phyloP scores from a whole-genome alignment of 2,113 vertebrate species.

The Chaetorhynchus papuensis region DNA sequence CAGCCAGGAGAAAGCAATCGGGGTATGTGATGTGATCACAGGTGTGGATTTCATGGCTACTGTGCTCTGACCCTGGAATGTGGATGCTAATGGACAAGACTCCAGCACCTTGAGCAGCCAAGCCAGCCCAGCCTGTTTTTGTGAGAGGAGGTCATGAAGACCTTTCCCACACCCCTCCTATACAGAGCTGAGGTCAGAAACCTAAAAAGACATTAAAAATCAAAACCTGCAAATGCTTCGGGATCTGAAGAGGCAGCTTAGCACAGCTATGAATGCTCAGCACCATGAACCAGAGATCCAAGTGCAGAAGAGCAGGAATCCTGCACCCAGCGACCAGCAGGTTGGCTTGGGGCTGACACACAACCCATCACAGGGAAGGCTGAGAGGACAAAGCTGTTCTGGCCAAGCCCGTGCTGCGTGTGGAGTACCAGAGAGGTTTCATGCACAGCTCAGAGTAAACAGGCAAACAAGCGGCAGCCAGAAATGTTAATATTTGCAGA shows the following conservation, averaged over 20 bases:
- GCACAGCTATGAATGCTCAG: neutral
- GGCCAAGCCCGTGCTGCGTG: neutral
- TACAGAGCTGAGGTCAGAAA: neutral
- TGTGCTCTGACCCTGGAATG: neutral
- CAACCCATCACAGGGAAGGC: neutral
- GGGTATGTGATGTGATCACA: neutral
- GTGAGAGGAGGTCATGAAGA: neutral
- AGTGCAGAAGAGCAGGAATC: neutral
- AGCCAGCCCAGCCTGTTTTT: neutral
- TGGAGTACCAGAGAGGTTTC: neutral
- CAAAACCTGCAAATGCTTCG: neutral
- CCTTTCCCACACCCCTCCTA: neutral
- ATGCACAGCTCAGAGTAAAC: neutral
- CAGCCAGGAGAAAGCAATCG: neutral
- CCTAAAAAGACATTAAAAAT: neutral
- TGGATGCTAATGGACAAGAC: neutral
- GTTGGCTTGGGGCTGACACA: neutral
- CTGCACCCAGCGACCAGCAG: fast-evolving
- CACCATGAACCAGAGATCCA: neutral
- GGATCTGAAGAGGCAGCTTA: neutral
- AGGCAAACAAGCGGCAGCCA: neutral
- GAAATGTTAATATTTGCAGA: conserved; percentile 43
- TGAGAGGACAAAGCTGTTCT: neutral
- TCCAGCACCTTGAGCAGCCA: neutral
- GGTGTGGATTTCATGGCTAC: neutral